Evolutionary conservation across 2,797 vertebrate species (phyloP).

Genomic region (Picus viridis): DNA sequence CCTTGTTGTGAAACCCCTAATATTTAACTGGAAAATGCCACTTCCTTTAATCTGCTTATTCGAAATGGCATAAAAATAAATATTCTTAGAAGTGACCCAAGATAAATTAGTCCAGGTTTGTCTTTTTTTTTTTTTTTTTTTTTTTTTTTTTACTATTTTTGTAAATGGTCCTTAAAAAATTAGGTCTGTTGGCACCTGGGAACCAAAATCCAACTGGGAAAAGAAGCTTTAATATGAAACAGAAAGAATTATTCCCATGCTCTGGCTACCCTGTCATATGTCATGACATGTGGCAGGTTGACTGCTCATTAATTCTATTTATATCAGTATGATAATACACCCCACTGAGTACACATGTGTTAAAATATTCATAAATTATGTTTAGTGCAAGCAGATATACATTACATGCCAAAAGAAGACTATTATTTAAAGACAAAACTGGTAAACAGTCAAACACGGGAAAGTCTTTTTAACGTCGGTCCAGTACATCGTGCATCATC

Average conservation of each 20-base stretch:
- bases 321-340: slow-evolving; percentile 97
- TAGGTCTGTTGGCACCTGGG: slow-evolving; percentile 59
- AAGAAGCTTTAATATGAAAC: slow-evolving; percentile 73
- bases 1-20: neutral
- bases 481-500: slow-evolving; percentile 47
- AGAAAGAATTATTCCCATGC: slow-evolving; percentile 72
- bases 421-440: slow-evolving; percentile 81
- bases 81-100: slow-evolving; percentile 30
- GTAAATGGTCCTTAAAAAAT: slow-evolving; percentile 61
- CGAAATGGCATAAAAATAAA: slow-evolving; percentile 45
- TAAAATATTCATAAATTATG: slow-evolving; percentile 99
- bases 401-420: slow-evolving; percentile 78
- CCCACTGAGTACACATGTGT: slow-evolving; percentile 95
- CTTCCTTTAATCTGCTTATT: slow-evolving; percentile 16
- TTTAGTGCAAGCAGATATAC: slow-evolving; percentile 80
- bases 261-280: slow-evolving; percentile 81
- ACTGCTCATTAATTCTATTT: slow-evolving; percentile 99
- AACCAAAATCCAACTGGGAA: slow-evolving; percentile 67
- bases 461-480: slow-evolving; percentile 66
- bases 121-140: slow-evolving; percentile 14
- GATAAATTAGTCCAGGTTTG: slow-evolving; percentile 49
- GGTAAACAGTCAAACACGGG: slow-evolving; percentile 73
- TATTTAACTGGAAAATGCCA: neutral
- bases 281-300: slow-evolving; percentile 87
- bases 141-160: slow-evolving; percentile 63